phyloP scores from a whole-genome alignment of 2,797 vertebrate genomes.

The Thamnophis elegans region DNA sequence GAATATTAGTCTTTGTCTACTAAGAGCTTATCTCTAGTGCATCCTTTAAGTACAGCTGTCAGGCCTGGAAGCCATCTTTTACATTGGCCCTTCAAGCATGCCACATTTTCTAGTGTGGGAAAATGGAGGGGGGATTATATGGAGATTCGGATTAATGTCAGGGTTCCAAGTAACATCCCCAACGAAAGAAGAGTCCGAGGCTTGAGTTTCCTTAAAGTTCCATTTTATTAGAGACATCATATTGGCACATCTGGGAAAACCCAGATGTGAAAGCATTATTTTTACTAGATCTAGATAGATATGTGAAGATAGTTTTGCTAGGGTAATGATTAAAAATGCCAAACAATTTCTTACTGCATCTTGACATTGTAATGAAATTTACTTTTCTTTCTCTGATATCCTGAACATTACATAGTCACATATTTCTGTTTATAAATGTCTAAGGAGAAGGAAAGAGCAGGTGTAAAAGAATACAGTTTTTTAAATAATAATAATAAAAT shows the following conservation, averaged over 20 bases:
- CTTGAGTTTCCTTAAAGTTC: no score
- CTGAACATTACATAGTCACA: constrained; percentile 47
- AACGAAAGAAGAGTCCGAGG: no score
- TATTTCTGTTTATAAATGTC: constrained; percentile 59
- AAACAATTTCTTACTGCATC: constrained; percentile 14
- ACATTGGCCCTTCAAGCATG: no score
- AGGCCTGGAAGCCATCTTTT: no score
- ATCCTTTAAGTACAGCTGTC: background rate
- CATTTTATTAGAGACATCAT: no score
- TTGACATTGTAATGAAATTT: constrained; percentile 29
- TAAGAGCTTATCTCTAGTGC: background rate
- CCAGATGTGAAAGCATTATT: background rate
- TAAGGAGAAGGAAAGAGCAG: constrained; percentile 55
- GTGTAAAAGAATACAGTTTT: constrained; percentile 5
- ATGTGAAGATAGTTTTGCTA: constrained; percentile 9
- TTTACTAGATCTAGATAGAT: background rate
- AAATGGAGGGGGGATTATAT: no score
- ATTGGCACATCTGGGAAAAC: no score
- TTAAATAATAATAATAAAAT: constrained; percentile 24
- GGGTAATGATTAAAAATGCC: constrained; percentile 25
- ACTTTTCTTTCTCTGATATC: constrained; percentile 41
- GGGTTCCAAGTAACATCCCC: no score
- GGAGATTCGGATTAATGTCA: no score
- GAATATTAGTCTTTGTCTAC: constrained; percentile 1
- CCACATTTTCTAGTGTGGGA: no score